Evolutionary conservation across 2,113 vertebrate species (phyloP).

Genomic region (Bombycilla garrulus): DNA sequence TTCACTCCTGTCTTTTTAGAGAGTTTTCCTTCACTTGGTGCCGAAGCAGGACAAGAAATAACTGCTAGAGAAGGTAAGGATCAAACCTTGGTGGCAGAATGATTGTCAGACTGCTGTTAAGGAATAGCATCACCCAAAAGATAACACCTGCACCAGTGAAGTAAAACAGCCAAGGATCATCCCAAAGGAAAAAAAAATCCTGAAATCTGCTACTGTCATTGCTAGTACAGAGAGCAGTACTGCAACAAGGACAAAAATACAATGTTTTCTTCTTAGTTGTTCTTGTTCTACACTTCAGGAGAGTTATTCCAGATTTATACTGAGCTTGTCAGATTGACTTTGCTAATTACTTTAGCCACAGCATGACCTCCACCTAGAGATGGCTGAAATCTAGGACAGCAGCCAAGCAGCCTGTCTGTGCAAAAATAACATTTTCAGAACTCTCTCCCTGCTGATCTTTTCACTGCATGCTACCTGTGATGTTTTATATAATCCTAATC

Average conservation of each 20-base stretch:
- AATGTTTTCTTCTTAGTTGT: neutral
- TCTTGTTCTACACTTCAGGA: neutral
- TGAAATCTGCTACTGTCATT: neutral
- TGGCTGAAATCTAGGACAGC: conserved; percentile 2
- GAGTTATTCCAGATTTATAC: neutral
- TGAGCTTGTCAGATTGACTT: conserved; percentile 10
- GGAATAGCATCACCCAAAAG: neutral
- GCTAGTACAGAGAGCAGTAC: neutral
- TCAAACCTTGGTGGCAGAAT: neutral
- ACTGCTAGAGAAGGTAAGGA: neutral
- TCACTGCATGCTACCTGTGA: neutral
- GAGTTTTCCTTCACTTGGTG: neutral
- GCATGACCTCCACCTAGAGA: neutral
- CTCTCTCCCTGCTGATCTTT: neutral
- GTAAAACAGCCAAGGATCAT: neutral
- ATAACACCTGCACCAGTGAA: neutral
- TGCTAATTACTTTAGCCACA: conserved; percentile 25
- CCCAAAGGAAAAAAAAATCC: neutral
- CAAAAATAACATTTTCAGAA: conserved; percentile 14
- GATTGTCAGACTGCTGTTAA: neutral
- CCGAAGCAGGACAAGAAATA: neutral
- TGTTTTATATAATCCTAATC: neutral
- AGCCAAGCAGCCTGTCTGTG: neutral
- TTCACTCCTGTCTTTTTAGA: neutral
- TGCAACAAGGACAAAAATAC: neutral